Base-by-base conservation (phyloP, 2,888 invertebrate species). In the Drosophila cyrtoloma region DNA sequence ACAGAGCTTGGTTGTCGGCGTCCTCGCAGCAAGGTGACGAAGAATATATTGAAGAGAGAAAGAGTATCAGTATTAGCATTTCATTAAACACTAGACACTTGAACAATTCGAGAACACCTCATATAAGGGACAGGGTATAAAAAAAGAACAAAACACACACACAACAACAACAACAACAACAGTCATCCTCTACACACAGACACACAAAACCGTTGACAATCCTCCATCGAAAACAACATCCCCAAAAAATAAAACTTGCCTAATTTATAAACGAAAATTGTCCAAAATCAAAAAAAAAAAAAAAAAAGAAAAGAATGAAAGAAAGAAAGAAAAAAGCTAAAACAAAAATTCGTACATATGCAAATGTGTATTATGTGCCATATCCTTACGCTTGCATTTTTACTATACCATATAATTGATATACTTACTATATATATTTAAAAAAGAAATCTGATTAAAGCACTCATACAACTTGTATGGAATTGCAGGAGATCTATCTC, bases 341-440 rank as follows among this genome's bases (percentile, higher is more conserved):
- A 35, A 32, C 33, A 28, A 52, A 58, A 66, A 66, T 52, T 70
- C 64, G 80, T 81, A 59, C 81, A 79, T 81, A 74, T 77, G 63
- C 79, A 63, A 75, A 79, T 71, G 69, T 77, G 85, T 87, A 81
- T 83, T 85, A 85, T 86, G 88, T 90, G 90, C 86, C 86, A 86
- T 86, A 86, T 86, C 86, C 86, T 85, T 88, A 88, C 71, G 86
- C 86, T 90, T 86, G 86, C 87, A 86, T 86, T 85, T 85, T 81
- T 78, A 79, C 81, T 79, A 79, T 73, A 72, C 58, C 42, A 52
- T 74, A 74, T 65, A 71, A 66, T 66, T 50, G 58, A 75, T 75
- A 70, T 76, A 65, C 37, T 19, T 64, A 62, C 55, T 55, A 63
- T 57, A 69, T 64, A 63, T 37, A 26, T 37, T 16, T 16, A 10